Conservation (phyloP, 1,140 invertebrate genomes). For the Drosophila suzukii region DNA sequence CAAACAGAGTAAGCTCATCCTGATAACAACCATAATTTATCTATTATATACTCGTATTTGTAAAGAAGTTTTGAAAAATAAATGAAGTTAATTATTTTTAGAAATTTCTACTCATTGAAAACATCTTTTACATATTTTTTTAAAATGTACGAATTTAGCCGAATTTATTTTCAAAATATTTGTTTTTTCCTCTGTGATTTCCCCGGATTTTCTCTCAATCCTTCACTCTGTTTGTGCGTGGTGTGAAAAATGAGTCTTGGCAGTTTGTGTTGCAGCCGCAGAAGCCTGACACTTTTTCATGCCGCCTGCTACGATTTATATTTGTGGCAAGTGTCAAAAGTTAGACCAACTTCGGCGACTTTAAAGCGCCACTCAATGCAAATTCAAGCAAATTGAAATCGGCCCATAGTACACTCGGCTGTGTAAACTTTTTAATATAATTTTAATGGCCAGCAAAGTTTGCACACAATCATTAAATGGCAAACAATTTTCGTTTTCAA, state of each 20-base stretch:
- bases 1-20: too few relatives aligned
- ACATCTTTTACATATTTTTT: background rate
- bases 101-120: too few relatives aligned
- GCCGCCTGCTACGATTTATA: slow-evolving; percentile 76
- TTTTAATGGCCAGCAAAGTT: slow-evolving; percentile 65
- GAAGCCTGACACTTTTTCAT: slow-evolving; percentile 71
- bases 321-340: slow-evolving; percentile 72
- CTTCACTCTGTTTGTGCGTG: slow-evolving; percentile 29
- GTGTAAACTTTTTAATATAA: slow-evolving; percentile 74
- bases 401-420: slow-evolving; percentile 27
- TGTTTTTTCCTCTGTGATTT: background rate
- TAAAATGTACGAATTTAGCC: background rate
- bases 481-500: slow-evolving; percentile 70
- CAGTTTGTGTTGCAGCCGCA: slow-evolving; percentile 71
- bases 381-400: slow-evolving; percentile 47
- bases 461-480: slow-evolving; percentile 61
- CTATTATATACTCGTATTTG: background rate
- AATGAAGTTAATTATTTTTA: too few relatives aligned
- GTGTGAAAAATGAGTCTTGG: slow-evolving; percentile 77
- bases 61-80: background rate
- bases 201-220: slow-evolving; percentile 7
- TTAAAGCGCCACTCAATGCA: slow-evolving; percentile 61
- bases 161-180: background rate
- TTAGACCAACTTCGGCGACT: slow-evolving; percentile 29
- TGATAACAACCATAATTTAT: too few relatives aligned